phyloP scores from a whole-genome alignment of 1,140 invertebrate genomes.

The Meloidogyne floridensis region DNA sequence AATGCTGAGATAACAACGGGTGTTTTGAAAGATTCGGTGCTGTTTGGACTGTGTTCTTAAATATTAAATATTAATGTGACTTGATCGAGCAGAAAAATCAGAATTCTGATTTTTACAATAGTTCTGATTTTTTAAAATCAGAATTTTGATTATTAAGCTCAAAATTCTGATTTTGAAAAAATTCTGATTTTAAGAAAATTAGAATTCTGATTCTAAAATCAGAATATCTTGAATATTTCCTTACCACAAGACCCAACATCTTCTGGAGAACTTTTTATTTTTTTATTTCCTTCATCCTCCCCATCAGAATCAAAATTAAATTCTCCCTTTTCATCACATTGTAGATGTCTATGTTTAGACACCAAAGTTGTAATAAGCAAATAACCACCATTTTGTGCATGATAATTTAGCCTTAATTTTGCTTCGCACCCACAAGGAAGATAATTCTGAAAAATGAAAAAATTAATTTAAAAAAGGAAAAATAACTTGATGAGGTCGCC shows the following conservation, averaged over 20 bases:
- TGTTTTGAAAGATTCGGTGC: conserved; percentile 8
- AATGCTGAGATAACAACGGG: conserved; percentile 12
- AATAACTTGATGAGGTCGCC: conserved; percentile 48
- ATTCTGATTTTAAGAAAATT: no score
- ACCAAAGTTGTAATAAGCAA: conserved; percentile 41
- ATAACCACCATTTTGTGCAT: conserved; percentile 17
- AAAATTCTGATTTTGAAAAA: no score
- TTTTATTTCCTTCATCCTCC: not conserved
- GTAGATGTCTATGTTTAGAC: conserved; percentile 11
- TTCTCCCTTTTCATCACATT: not conserved
- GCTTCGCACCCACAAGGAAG: conserved; percentile 58
- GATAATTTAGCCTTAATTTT: conserved; percentile 59
- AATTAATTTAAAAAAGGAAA: no score
- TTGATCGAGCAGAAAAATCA: no score
- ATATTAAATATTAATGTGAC: no score
- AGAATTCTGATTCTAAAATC: not conserved
- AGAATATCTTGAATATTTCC: not conserved
- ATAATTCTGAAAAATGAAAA: conserved; percentile 45
- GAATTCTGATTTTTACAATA: no score
- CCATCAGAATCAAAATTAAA: not conserved
- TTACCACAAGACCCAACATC: not conserved
- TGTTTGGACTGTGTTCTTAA: conserved; percentile 22
- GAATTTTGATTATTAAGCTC: no score
- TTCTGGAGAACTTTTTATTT: not conserved
- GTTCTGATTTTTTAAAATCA: no score